phyloP scores from a whole-genome alignment of 2,113 vertebrate species.

The Genyomyrus donnyi region DNA sequence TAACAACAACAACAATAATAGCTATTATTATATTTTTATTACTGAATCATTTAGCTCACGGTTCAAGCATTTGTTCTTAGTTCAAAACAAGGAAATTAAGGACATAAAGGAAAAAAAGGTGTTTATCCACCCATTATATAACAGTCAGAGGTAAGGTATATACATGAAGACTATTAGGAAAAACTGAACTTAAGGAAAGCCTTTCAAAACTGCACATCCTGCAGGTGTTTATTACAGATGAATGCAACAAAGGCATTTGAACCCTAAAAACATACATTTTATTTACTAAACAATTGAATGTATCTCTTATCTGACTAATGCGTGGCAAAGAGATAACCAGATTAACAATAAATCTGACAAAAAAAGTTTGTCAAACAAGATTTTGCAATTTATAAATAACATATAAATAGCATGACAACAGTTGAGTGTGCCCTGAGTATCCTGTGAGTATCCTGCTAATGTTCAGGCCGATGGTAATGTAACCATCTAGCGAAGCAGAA shows the following conservation, averaged over 20 bases:
- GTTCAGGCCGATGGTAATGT: background rate
- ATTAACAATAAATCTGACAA: background rate
- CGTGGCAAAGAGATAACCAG: background rate
- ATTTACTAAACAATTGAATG: background rate
- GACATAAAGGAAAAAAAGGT: background rate
- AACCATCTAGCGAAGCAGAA: background rate
- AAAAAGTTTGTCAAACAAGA: background rate
- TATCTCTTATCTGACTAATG: background rate
- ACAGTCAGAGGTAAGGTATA: background rate
- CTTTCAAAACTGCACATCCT: background rate
- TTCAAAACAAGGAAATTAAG: background rate
- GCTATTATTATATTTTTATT: background rate
- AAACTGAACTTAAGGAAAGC: background rate
- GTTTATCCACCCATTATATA: background rate
- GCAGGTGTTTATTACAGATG: background rate
- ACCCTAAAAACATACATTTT: background rate
- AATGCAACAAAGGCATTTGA: background rate
- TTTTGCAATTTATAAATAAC: background rate
- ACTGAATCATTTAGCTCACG: background rate
- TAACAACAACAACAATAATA: background rate
- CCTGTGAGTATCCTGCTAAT: background rate
- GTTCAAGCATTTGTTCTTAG: background rate
- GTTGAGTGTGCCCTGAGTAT: background rate
- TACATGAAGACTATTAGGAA: background rate
- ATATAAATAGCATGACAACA: background rate